Base-by-base conservation (phyloP, 53 echinoderm and acorn worm species). In the Arbacia lixula region DNA sequence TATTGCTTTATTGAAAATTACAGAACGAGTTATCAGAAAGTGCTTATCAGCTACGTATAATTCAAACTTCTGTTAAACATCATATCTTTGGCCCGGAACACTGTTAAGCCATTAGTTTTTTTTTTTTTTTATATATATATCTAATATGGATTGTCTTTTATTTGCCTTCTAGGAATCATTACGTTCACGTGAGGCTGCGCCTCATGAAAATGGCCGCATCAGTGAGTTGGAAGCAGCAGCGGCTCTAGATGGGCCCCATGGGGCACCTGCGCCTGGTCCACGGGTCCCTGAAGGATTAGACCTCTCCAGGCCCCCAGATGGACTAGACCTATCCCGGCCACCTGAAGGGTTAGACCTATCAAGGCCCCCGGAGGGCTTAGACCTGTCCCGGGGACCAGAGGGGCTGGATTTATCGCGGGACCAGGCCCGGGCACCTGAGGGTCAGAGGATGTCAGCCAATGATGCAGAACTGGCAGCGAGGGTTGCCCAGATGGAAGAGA, bases 401-500 rank as follows among this genome's bases (percentile, higher is more conserved):
- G 84, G 84, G 4, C 68, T 57, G n/a, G 84, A 68, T n/a, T n/a
- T n/a, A n/a, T n/a, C n/a, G n/a, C n/a, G n/a, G n/a, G n/a, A n/a
- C n/a, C n/a, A n/a, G 20, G 54, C 53, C 6, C 66, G 86, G 75
- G 73, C 75, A 11, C 76, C 74, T 2, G 86, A 75, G 31, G n/a
- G n/a, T n/a, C n/a, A n/a, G n/a, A n/a, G n/a, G n/a, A n/a, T n/a
- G n/a, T n/a, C n/a, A n/a, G n/a, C n/a, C n/a, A n/a, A n/a, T n/a
- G n/a, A n/a, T n/a, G 91, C 77, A 24, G 89, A 89, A 56, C 39
- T 82, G 16, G 78, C 85, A 12, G 73, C 64, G 52, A 90, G 85
- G 85, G 84, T 95, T 12, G 71, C 66, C 1, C 63, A 76, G 61
- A 60, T 96, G 80, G 85, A 91, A 62, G 93, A 93, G 30, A 80